Conservation (phyloP, 2,113 vertebrate genomes). For the Spheniscus mendiculus region DNA sequence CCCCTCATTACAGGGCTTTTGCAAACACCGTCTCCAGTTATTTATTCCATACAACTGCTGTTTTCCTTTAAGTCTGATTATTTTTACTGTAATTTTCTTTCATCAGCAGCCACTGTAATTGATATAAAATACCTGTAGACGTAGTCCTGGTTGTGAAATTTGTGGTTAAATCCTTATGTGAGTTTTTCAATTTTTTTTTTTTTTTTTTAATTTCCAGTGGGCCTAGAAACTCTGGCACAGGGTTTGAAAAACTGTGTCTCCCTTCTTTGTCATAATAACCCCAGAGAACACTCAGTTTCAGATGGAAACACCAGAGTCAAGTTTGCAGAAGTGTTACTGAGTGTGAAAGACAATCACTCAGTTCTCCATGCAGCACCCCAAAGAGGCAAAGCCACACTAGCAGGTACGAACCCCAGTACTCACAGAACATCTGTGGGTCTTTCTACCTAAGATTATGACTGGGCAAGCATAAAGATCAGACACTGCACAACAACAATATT, state of each 20-base stretch:
- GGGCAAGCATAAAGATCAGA: background rate
- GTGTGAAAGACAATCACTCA: background rate
- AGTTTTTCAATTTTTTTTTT: background rate
- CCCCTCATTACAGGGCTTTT: background rate
- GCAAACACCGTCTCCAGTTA: background rate
- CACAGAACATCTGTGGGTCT: background rate
- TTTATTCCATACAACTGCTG: background rate
- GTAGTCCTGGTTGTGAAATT: background rate
- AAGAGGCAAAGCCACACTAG: background rate
- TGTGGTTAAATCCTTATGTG: background rate
- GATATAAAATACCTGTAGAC: slow-evolving; percentile 26
- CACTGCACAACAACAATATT: background rate
- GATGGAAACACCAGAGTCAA: background rate
- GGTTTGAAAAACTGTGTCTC: background rate
- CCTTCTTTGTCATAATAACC: background rate
- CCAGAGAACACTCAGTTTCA: background rate
- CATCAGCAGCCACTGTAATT: slow-evolving; percentile 24
- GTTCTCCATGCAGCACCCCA: background rate
- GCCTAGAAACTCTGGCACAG: background rate
- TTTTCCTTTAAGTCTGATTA: slow-evolving; percentile 5
- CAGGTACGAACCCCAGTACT: background rate
- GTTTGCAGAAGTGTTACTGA: background rate
- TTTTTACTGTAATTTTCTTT: slow-evolving; percentile 32
- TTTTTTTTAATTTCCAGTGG: background rate
- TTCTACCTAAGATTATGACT: background rate